These are phyloP conservation scores for Parelbella ahira DNA, from an alignment of 2,888 invertebrate species.

Conservation along the genomic window DNA sequence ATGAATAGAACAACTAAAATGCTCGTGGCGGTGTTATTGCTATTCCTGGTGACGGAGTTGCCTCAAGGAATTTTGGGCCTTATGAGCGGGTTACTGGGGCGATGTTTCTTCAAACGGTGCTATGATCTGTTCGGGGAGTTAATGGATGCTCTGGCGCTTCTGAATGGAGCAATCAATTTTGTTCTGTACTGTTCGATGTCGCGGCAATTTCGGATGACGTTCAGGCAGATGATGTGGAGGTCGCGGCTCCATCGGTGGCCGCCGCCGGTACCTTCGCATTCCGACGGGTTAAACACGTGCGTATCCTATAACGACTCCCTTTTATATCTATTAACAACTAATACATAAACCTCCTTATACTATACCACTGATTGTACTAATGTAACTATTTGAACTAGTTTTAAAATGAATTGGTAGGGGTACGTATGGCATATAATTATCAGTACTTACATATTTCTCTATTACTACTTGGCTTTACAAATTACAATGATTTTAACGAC, in stretches of 20 bases:
- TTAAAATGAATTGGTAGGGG: too few relatives aligned
- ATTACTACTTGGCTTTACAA: too few relatives aligned
- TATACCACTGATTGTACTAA: too few relatives aligned
- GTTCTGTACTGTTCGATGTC: constrained; percentile 97
- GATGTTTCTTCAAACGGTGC: constrained; percentile 88
- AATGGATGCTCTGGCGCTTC: constrained; percentile 93
- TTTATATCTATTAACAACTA: too few relatives aligned
- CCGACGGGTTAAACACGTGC: constrained; percentile 83
- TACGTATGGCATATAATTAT: too few relatives aligned
- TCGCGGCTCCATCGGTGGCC: constrained; percentile 69
- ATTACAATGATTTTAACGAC: too few relatives aligned
- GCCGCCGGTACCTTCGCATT: constrained; percentile 76
- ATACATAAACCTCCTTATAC: too few relatives aligned
- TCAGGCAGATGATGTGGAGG: constrained; percentile 68
- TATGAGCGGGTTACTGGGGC: constrained; percentile 69
- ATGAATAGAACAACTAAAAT: constrained; percentile 93
- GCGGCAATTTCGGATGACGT: constrained; percentile 89
- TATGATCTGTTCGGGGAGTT: constrained; percentile 91
- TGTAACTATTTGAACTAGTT: too few relatives aligned
- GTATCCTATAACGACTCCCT: constrained; percentile 62
- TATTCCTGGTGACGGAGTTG: constrained; percentile 93
- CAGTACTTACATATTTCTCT: too few relatives aligned
- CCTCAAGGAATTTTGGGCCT: constrained; percentile 86
- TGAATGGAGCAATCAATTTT: constrained; percentile 96
- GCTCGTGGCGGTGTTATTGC: constrained; percentile 90